Percentiles rank a stretch among this genome's conserved stretches.
These are phyloP conservation scores for Spinus olivaceus DNA, from an alignment of 2,797 vertebrate genomes.

Conservation along the genomic window DNA sequence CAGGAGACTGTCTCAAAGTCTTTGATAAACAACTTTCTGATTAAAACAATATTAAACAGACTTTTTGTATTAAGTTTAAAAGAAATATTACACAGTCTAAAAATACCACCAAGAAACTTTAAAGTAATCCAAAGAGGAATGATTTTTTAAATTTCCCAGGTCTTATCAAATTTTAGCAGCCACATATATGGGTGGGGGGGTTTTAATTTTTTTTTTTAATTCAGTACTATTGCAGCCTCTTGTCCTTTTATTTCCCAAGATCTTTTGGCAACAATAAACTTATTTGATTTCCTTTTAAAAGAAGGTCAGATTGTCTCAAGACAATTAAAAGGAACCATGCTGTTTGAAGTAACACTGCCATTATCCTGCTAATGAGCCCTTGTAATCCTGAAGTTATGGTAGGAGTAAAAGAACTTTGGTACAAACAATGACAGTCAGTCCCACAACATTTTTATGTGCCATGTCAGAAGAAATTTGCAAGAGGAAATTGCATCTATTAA, in stretches of 20 bases:
- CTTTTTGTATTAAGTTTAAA: not conserved
- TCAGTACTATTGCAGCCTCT: not conserved
- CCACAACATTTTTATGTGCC: not conserved
- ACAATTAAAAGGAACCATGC: not conserved
- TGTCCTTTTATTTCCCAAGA: not conserved
- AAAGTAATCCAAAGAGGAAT: not conserved
- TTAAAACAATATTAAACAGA: not conserved
- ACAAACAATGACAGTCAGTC: not conserved
- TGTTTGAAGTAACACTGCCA: conserved; percentile 3
- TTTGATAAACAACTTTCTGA: not conserved
- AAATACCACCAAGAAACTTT: not conserved
- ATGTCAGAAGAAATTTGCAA: not conserved
- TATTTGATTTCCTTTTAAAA: conserved; percentile 10
- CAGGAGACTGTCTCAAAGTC: not conserved
- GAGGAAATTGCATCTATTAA: not conserved
- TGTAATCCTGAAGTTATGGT: not conserved
- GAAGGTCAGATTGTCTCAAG: not conserved
- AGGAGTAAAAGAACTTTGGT: not conserved
- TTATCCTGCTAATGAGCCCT: not conserved
- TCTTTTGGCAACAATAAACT: not conserved
- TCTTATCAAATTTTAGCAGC: not conserved
- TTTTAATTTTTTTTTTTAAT: not conserved
- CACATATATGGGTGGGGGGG: not conserved
- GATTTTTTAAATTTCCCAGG: not conserved
- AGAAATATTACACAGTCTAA: not conserved